phyloP scores from a whole-genome alignment of 1,140 invertebrate genomes.

The Drosophila melanogaster region Release_6_plus_ISO1_MT NT_033779.5:12189501-12190000 shows the following conservation, averaged over 20 bases:
- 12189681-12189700: constrained; percentile 68
- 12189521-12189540: constrained; percentile 72
- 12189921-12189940: constrained; percentile 73
- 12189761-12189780: constrained; percentile 83
- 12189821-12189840: constrained; percentile 22
- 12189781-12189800: constrained; percentile 75
- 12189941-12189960: constrained; percentile 32
- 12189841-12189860: constrained; percentile 22
- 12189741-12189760: constrained; percentile 34
- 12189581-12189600: background rate
- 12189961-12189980: constrained; percentile 71
- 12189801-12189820: constrained; percentile 56
- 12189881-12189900: constrained; percentile 54
- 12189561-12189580: constrained; percentile 12
- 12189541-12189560: constrained; percentile 34
- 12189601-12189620: constrained; percentile 9
- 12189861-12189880: constrained; percentile 10
- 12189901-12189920: constrained; percentile 70
- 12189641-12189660: constrained; percentile 59
- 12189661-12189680: constrained; percentile 76
- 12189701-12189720: constrained; percentile 73
- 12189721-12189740: constrained; percentile 56
- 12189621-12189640: constrained; percentile 72
- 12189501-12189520: constrained; percentile 49
- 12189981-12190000: constrained; percentile 69